phyloP scores from a whole-genome alignment of 2,113 vertebrate species.

The Vidua chalybeata region DNA sequence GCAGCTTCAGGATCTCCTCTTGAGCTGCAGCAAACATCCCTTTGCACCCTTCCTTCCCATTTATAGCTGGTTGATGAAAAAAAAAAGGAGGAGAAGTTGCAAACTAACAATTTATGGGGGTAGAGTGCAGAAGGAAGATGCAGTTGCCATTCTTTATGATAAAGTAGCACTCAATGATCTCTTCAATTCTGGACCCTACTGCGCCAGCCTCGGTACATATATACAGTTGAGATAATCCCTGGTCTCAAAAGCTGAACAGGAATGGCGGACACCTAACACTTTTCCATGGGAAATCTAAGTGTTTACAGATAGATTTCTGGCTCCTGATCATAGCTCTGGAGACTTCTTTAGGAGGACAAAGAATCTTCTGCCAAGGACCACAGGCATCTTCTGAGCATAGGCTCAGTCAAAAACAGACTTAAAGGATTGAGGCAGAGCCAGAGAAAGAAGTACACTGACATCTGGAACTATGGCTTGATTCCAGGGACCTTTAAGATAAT shows the following conservation, averaged over 20 bases:
- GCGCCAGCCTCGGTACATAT: not conserved
- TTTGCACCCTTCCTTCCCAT: not conserved
- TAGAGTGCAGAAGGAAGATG: not conserved
- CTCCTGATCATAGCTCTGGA: not conserved
- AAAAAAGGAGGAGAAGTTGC: not conserved
- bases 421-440: not conserved
- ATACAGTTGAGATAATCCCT: not conserved
- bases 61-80: not conserved
- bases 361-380: not conserved
- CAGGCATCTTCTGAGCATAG: not conserved
- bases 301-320: not conserved
- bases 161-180: not conserved
- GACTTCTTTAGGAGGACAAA: not conserved
- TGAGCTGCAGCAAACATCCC: not conserved
- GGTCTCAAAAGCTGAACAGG: not conserved
- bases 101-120: not conserved
- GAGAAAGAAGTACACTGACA: not conserved
- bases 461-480: not conserved
- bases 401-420: not conserved
- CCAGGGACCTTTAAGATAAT: not conserved
- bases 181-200: not conserved
- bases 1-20: not conserved
- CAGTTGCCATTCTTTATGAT: not conserved
- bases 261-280: not conserved
- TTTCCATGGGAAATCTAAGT: not conserved